Evolutionary conservation across 1,140 invertebrate species (phyloP).

Genomic region (Theocolax elegans): DNA sequence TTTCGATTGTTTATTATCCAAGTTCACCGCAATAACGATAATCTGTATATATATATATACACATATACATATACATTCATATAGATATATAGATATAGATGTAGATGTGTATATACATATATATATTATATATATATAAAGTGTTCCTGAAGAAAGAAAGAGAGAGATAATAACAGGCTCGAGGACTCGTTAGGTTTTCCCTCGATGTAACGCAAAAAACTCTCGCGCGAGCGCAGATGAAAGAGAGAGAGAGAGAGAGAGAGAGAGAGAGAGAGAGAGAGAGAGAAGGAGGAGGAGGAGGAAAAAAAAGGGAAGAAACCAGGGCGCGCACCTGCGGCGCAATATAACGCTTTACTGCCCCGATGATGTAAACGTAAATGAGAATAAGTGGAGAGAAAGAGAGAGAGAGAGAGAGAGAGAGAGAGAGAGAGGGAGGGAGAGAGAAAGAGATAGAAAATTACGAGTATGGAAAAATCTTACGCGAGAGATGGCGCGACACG

Average conservation of each 20-base stretch:
- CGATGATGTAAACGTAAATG: slow-evolving; percentile 66
- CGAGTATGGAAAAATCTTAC: slow-evolving; percentile 16
- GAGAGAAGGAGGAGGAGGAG: slow-evolving; percentile 5
- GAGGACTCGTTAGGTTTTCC: slow-evolving; percentile 60
- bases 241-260: slow-evolving; percentile 27
- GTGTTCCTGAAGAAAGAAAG: slow-evolving; percentile 46
- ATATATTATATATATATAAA: too few species aligned
- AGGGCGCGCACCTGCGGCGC: slow-evolving; percentile 61
- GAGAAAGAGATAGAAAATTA: slow-evolving; percentile 33
- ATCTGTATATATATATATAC: too few species aligned
- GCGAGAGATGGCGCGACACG: slow-evolving; percentile 29
- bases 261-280: slow-evolving; percentile 9
- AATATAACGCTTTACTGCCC: slow-evolving; percentile 63
- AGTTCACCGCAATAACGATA: slow-evolving; percentile 63
- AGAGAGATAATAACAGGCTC: slow-evolving; percentile 62
- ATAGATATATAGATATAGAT: too few species aligned
- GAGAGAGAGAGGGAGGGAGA: slow-evolving; percentile 25
- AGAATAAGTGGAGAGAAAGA: slow-evolving; percentile 54
- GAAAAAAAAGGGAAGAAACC: slow-evolving; percentile 51
- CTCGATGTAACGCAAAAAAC: slow-evolving; percentile 53
- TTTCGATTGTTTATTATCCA: slow-evolving; percentile 62
- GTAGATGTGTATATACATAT: too few species aligned
- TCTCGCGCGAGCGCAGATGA: slow-evolving; percentile 49
- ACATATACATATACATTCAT: too few species aligned
- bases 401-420: slow-evolving; percentile 38